Evolutionary conservation across 2,113 vertebrate genomes (phyloP), one percentile per base, ranked within the genome.

Genomic region (Etheostoma cragini): DNA sequence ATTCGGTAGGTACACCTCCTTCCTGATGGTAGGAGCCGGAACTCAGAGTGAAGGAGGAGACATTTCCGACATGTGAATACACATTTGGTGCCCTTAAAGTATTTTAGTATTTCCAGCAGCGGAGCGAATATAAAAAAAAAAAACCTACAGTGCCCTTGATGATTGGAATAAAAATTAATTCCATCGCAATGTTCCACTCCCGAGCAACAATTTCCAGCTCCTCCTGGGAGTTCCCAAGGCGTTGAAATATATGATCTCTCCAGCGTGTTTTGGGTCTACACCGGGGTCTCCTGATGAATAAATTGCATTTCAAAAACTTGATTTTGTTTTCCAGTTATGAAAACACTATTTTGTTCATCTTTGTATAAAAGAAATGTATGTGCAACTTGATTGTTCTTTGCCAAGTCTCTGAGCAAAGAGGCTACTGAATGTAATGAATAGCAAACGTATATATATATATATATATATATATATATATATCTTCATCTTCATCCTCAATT

Each of bases 391-490:
- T 24, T 65, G 16, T 61, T 60, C 7, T 24, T 80, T 74, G 3
- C 50, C 69, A 50, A 38, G 21, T 62, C 24, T 54, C 8, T 52
- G 17, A 35, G 56, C 38, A 33, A 62, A 62, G 22, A 64, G 35
- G 35, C 26, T 0, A 13, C 45, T 33, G 11, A 56, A 47, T 57
- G 24, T 1, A 3, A 24, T 64, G 72, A 85, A 86, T 80, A 78
- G 56, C 30, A 60, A 85, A 81, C 71, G 30, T 30, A 80, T 22
- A n/a, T n/a, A n/a, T n/a, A n/a, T n/a, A n/a, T n/a, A n/a, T n/a
- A n/a, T n/a, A n/a, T n/a, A n/a, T n/a, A n/a, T n/a, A n/a, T n/a
- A n/a, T n/a, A n/a, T n/a, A n/a, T n/a, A 17, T 42, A n/a, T 54
- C 30, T 52, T 60, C 42, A 15, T 60, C 24, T 49, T 64, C n/a